These are phyloP conservation scores for Embiotoca jacksoni DNA, from an alignment of 2,113 vertebrate species.

Conservation along the genomic window DNA sequence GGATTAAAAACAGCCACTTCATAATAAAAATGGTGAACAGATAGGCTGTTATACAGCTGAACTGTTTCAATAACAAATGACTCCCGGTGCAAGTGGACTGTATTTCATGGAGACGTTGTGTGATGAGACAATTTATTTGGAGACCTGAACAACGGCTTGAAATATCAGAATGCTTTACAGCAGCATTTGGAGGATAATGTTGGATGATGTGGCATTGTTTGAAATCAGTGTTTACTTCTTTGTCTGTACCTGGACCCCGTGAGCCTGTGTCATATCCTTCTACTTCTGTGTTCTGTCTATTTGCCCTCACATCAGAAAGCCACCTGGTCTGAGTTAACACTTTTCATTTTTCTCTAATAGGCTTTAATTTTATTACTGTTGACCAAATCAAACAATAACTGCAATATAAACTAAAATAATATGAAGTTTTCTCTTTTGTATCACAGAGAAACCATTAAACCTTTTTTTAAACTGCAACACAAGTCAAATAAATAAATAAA, in stretches of 20 bases:
- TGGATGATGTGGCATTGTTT: background rate
- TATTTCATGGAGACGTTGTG: background rate
- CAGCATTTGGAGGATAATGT: background rate
- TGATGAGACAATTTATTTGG: background rate
- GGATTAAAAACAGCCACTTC: conserved; percentile 67
- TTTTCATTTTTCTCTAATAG: conserved; percentile 20
- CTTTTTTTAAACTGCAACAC: too few relatives aligned
- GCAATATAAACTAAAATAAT: too few relatives aligned
- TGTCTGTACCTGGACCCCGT: background rate
- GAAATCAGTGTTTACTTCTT: background rate
- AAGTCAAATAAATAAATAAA: too few relatives aligned
- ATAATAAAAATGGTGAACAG: conserved; percentile 46
- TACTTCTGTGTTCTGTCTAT: conserved; percentile 1
- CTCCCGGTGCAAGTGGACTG: background rate
- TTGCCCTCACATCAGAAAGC: background rate
- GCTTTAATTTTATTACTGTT: background rate
- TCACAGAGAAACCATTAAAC: background rate
- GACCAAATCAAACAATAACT: background rate
- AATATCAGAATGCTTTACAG: conserved; percentile 20
- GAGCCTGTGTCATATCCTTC: conserved; percentile 9
- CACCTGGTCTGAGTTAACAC: background rate
- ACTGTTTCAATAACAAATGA: background rate
- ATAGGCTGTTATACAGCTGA: conserved; percentile 14
- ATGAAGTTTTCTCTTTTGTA: background rate
- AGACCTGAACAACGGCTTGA: background rate